Conservation (phyloP, 2,113 vertebrate species). For the Odocoileus hemionus region DNA sequence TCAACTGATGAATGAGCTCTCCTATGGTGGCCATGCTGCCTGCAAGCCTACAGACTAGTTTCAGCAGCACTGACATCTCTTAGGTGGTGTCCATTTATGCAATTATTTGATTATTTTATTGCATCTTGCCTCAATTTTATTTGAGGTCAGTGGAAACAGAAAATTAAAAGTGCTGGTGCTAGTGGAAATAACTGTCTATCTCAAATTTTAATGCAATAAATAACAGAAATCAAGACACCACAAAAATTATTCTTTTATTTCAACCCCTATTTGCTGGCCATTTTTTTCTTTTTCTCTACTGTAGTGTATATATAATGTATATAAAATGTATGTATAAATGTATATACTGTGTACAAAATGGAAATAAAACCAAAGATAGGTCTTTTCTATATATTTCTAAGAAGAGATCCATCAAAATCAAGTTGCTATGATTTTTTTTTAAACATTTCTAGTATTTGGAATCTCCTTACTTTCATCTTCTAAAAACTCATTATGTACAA, state of each 20-base stretch:
- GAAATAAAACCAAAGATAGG: background rate
- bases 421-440: constrained; percentile 19
- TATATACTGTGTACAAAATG: background rate
- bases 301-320: background rate
- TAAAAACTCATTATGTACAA: constrained; percentile 28
- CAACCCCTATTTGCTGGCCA: background rate
- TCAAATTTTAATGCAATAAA: constrained; percentile 5
- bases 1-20: background rate
- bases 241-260: background rate
- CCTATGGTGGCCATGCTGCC: background rate
- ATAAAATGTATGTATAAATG: background rate
- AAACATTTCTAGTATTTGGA: constrained; percentile 2
- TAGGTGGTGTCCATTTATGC: background rate
- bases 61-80: background rate
- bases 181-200: background rate
- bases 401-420: background rate
- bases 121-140: background rate
- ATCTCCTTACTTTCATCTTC: background rate
- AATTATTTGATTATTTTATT: background rate
- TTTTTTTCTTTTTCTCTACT: background rate
- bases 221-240: background rate
- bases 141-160: background rate
- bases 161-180: background rate
- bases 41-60: background rate
- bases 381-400: background rate